A percentile compares a stretch with the other conserved stretches of the same genome.
These are phyloP conservation scores for Hemibagrus wyckioides DNA, from an alignment of 2,113 vertebrate genomes.

Conservation along the genomic window DNA sequence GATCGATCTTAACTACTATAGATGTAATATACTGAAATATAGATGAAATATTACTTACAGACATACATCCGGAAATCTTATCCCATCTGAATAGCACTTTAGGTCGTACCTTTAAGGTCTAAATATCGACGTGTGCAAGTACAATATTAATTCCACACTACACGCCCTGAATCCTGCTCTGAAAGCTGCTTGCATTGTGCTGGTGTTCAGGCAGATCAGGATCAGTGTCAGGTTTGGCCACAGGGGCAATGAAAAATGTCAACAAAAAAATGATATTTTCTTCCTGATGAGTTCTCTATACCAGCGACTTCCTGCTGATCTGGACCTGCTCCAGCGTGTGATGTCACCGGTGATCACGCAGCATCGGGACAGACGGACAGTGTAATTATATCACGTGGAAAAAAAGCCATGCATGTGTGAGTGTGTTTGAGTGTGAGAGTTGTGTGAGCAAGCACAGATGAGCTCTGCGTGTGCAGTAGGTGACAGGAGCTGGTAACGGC, in stretches of 20 bases:
- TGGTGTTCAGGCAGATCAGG: neutral
- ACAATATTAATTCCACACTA: neutral
- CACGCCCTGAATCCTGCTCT: neutral
- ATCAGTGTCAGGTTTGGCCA: conserved; percentile 49
- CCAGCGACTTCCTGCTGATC: conserved; percentile 67
- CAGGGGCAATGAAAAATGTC: conserved; percentile 54
- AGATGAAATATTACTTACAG: neutral
- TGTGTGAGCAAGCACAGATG: conserved; percentile 30
- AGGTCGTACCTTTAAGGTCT: neutral
- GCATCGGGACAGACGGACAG: conserved; percentile 7
- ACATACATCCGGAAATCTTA: neutral
- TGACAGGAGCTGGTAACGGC: conserved; percentile 64
- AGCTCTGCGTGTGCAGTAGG: conserved; percentile 61
- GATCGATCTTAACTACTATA: neutral
- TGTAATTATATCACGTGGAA: conserved; percentile 61
- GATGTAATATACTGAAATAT: too few relatives aligned
- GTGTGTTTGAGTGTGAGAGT: conserved; percentile 12
- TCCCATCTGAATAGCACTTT: neutral
- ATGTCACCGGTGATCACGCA: neutral
- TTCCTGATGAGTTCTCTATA: conserved; percentile 68
- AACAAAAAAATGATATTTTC: conserved; percentile 22
- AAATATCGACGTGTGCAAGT: neutral
- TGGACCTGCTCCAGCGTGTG: conserved; percentile 66
- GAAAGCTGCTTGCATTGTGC: neutral
- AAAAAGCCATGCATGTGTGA: conserved; percentile 44